A percentile compares a stretch with the other conserved stretches of the same genome.
phyloP scores from a whole-genome alignment of 2,888 invertebrate species.

The Hesperia comma region DNA sequence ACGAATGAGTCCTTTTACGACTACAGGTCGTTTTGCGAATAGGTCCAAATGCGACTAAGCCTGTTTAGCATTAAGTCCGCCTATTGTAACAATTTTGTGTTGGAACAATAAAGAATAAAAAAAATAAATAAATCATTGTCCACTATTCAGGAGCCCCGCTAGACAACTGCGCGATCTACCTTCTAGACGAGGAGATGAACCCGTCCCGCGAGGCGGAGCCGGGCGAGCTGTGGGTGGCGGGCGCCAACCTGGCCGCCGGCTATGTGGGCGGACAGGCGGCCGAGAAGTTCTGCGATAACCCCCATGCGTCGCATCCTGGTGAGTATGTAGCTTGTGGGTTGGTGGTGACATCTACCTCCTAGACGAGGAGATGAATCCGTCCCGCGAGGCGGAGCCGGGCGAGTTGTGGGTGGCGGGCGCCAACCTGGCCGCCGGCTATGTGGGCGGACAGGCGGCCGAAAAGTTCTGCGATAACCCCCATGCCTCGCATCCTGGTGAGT shows the following conservation, averaged over 20 bases:
- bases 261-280: slow-evolving; percentile 90
- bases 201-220: slow-evolving; percentile 89
- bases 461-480: slow-evolving; percentile 91
- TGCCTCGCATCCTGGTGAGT: slow-evolving; percentile 77
- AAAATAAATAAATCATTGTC: background rate
- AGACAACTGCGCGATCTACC: slow-evolving; percentile 91
- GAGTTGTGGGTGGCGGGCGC: slow-evolving; percentile 92
- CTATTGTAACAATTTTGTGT: too few species aligned
- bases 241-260: slow-evolving; percentile 90
- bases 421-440: slow-evolving; percentile 92
- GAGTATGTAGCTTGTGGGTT: slow-evolving; percentile 18
- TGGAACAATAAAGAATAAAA: too few species aligned
- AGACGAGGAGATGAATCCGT: slow-evolving; percentile 88
- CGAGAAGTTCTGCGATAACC: slow-evolving; percentile 90
- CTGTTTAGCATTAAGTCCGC: too few species aligned
- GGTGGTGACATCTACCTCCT: slow-evolving; percentile 91
- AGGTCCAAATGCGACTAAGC: too few species aligned
- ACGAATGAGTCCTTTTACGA: too few species aligned
- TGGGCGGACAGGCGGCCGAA: slow-evolving; percentile 88
- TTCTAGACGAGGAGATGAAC: slow-evolving; percentile 89
- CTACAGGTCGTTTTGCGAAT: too few species aligned
- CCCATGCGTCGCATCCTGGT: slow-evolving; percentile 84
- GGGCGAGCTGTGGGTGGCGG: slow-evolving; percentile 93
- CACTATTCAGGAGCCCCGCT: slow-evolving; percentile 86
- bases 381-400: slow-evolving; percentile 89